Percentiles rank a stretch among this genome's conserved stretches.
Evolutionary conservation across 2,888 invertebrate genomes (phyloP).

Genomic region (Lasioglossum oenotherae): DNA sequence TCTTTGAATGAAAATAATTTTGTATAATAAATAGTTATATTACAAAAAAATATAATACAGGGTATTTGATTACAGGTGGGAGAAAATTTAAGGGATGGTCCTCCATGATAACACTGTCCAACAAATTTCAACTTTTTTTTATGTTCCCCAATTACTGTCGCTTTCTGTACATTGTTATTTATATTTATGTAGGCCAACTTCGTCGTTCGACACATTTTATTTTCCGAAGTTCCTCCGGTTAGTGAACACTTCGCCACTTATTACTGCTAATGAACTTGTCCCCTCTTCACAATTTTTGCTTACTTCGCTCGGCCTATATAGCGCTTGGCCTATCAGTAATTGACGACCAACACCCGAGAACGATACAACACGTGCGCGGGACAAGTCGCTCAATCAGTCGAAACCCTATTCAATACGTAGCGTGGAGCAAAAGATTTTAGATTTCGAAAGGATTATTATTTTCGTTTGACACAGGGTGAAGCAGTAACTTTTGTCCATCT

Average conservation of each 20-base stretch:
- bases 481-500: too few relatives aligned
- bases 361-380: slow-evolving; percentile 5
- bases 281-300: neutral
- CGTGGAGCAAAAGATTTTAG: neutral
- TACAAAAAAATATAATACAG: too few relatives aligned
- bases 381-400: neutral
- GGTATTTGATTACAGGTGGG: too few relatives aligned
- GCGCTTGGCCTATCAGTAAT: neutral
- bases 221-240: neutral
- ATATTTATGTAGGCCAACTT: neutral
- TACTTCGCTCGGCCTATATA: neutral
- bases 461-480: too few relatives aligned
- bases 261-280: neutral
- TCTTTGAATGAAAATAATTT: too few relatives aligned
- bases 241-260: neutral
- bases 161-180: neutral
- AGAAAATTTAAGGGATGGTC: too few relatives aligned
- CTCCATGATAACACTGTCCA: too few relatives aligned
- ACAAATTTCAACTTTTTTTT: too few relatives aligned
- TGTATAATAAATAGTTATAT: too few relatives aligned
- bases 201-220: neutral
- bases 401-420: neutral
- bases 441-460: neutral
- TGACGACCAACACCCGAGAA: neutral
- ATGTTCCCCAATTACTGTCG: too few relatives aligned